These are phyloP conservation scores for Chorisops tibialis DNA, from an alignment of 2,888 invertebrate species.

Conservation along the genomic window DNA sequence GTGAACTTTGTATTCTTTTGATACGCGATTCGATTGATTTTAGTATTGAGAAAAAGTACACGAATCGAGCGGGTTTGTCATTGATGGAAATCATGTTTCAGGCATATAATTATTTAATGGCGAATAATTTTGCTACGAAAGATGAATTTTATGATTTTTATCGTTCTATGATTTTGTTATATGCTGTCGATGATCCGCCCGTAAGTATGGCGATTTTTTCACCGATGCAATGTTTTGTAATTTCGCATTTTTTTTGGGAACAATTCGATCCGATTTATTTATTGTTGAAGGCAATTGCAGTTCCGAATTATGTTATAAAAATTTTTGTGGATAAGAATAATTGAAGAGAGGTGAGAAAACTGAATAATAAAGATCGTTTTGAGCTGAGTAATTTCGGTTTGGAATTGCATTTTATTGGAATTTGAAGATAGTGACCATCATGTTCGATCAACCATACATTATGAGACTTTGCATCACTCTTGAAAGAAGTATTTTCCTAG, in stretches of 20 bases:
- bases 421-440: no score
- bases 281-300: constrained; percentile 1
- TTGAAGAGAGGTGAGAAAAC: no score
- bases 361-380: no score
- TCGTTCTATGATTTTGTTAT: constrained; percentile 4
- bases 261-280: constrained; percentile 20
- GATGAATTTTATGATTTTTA: constrained; percentile 14
- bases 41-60: constrained; percentile 5
- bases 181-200: constrained; percentile 18
- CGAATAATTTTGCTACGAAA: not conserved
- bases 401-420: no score
- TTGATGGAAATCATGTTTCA: constrained; percentile 22
- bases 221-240: constrained; percentile 14
- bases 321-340: not conserved
- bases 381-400: no score
- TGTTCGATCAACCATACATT: no score
- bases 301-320: not conserved
- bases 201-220: constrained; percentile 1
- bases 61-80: not conserved
- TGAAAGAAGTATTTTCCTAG: no score
- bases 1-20: not conserved
- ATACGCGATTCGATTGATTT: constrained; percentile 1
- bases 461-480: no score
- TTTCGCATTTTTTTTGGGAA: constrained; percentile 6
- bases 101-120: constrained; percentile 6